Percentiles rank a stretch among this genome's conserved stretches.
Evolutionary conservation across 2,113 vertebrate species (phyloP).

Genomic region (Clarias magur): DNA sequence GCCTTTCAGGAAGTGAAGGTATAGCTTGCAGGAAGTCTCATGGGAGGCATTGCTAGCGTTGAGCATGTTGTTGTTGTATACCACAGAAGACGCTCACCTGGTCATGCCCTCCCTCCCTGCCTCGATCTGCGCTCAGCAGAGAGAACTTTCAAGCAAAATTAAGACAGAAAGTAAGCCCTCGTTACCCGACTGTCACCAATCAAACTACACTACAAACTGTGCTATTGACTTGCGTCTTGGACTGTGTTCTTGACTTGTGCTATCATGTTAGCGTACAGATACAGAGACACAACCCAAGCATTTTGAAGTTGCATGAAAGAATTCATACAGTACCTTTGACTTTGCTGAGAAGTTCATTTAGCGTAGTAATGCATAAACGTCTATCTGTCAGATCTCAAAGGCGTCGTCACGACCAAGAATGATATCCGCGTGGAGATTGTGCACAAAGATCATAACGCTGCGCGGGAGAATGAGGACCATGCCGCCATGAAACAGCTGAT

Average conservation of each 20-base stretch:
- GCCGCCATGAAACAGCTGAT: constrained; percentile 95
- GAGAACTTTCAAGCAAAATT: constrained; percentile 84
- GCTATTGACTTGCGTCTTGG: constrained; percentile 61
- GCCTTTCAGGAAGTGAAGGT: constrained; percentile 51
- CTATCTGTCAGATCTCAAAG: constrained; percentile 85
- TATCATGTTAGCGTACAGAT: background rate
- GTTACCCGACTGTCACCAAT: constrained; percentile 71
- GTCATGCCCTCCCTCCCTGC: constrained; percentile 82
- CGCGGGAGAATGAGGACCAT: constrained; percentile 88
- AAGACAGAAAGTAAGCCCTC: constrained; percentile 82
- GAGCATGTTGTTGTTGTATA: constrained; percentile 82
- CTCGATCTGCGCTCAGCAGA: constrained; percentile 83
- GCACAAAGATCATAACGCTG: constrained; percentile 91
- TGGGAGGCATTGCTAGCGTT: constrained; percentile 58
- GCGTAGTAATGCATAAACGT: background rate
- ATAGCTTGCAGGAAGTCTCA: constrained; percentile 64
- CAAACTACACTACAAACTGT: constrained; percentile 57
- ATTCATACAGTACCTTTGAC: background rate
- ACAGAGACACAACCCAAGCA: background rate
- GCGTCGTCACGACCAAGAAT: constrained; percentile 94
- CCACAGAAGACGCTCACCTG: constrained; percentile 81
- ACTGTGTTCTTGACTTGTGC: constrained; percentile 55
- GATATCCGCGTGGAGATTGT: constrained; percentile 98
- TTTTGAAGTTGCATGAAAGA: constrained; percentile 31
- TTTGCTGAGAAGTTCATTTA: background rate